Evolutionary conservation across 2,888 invertebrate genomes (phyloP).

Genomic region (Clitarchus hookeri): DNA sequence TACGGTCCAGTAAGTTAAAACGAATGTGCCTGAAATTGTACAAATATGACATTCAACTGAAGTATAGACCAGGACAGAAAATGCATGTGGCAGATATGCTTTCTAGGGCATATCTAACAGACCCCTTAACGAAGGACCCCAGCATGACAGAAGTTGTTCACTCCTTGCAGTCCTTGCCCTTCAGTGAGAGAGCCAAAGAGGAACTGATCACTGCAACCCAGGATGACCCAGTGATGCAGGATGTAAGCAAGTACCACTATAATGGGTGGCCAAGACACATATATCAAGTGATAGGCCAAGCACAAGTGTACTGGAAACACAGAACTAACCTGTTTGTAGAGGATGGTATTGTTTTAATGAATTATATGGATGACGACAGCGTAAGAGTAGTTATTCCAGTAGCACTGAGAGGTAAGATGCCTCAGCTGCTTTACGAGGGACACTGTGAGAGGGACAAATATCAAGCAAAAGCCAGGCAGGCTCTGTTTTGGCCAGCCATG

Average conservation of each 20-base stretch:
- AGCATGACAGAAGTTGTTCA: not conserved
- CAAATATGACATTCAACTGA: too few species aligned
- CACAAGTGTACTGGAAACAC: not conserved
- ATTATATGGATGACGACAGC: not conserved
- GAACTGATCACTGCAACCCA: not conserved
- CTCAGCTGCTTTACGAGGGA: not conserved
- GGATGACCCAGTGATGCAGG: not conserved
- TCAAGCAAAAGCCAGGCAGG: not conserved
- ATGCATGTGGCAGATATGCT: conserved; percentile 1
- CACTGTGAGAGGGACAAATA: not conserved
- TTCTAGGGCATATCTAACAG: not conserved
- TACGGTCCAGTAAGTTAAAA: not conserved
- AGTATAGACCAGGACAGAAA: not conserved
- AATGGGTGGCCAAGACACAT: too few species aligned
- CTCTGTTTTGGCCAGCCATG: not conserved
- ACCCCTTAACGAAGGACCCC: not conserved
- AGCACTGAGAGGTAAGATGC: not conserved
- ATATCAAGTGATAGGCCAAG: not conserved
- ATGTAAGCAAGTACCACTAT: not conserved
- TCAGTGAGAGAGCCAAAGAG: not conserved
- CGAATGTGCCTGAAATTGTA: not conserved
- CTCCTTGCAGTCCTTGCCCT: not conserved
- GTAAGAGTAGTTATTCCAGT: not conserved
- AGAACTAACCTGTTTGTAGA: not conserved
- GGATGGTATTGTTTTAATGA: not conserved